phyloP scores from a whole-genome alignment of 2,113 vertebrate genomes.

The Microcebus jonahi region DNA sequence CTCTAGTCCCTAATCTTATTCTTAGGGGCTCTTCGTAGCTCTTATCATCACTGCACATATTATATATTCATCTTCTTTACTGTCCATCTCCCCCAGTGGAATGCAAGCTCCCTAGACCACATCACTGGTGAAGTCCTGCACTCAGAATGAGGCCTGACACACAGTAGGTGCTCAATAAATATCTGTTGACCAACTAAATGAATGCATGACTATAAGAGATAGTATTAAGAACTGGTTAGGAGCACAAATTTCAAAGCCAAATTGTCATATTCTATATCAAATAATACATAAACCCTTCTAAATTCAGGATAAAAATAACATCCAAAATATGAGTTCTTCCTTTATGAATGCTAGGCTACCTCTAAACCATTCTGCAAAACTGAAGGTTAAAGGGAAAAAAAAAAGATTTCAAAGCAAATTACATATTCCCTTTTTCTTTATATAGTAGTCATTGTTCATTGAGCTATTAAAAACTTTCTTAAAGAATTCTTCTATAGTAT shows the following conservation, averaged over 20 bases:
- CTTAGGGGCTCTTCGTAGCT: not conserved
- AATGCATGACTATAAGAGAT: not conserved
- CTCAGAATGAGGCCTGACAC: not conserved
- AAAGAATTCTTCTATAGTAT: not conserved
- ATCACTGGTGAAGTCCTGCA: not conserved
- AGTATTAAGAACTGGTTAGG: not conserved
- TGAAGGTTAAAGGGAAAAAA: not conserved
- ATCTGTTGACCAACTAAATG: not conserved
- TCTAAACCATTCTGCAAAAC: not conserved
- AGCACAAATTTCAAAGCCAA: not conserved
- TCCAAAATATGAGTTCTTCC: not conserved
- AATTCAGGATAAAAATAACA: slow-evolving; percentile 6
- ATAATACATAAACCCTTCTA: not conserved
- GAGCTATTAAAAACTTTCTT: slow-evolving; percentile 2
- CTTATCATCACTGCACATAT: not conserved
- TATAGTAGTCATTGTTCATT: not conserved
- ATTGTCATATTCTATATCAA: not conserved
- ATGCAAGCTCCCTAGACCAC: not conserved
- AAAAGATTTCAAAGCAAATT: slow-evolving; percentile 40
- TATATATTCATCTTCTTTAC: not conserved
- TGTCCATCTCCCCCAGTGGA: not conserved
- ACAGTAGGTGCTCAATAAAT: not conserved
- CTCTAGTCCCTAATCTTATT: not conserved
- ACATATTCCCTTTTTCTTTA: slow-evolving; percentile 8
- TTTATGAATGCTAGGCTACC: not conserved